Evolutionary conservation across 2,888 invertebrate species (phyloP).

Genomic region (Morpho helenor): DNA sequence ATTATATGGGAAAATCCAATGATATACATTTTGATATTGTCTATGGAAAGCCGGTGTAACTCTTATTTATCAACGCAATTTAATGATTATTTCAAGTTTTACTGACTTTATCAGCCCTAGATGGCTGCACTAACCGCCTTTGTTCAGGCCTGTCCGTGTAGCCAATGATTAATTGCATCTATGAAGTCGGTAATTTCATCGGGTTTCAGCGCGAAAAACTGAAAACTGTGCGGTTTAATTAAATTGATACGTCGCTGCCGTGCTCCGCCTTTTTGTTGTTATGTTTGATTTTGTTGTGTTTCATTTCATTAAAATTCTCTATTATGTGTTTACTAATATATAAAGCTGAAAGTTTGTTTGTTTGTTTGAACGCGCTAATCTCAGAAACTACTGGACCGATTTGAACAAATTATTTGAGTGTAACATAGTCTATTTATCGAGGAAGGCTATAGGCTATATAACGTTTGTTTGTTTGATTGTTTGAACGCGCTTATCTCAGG

Average conservation of each 20-base stretch:
- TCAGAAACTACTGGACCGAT: too few relatives aligned
- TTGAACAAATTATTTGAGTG: too few relatives aligned
- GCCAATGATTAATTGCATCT: conserved; percentile 72
- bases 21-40: too few relatives aligned
- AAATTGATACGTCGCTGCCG: conserved; percentile 36
- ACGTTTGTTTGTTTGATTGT: too few relatives aligned
- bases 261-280: conserved; percentile 34
- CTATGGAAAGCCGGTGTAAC: not conserved
- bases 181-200: conserved; percentile 57
- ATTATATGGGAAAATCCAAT: too few relatives aligned
- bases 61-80: not conserved
- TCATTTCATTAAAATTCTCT: too few relatives aligned
- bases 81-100: not conserved
- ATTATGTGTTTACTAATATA: too few relatives aligned
- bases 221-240: conserved; percentile 36
- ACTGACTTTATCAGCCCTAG: conserved; percentile 32
- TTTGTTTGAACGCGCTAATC: too few relatives aligned
- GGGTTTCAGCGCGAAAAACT: conserved; percentile 53
- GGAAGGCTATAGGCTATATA: too few relatives aligned
- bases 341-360: too few relatives aligned
- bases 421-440: too few relatives aligned
- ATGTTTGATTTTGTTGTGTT: conserved; percentile 26
- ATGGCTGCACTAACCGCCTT: conserved; percentile 37
- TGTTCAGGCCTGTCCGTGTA: conserved; percentile 51
- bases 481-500: too few relatives aligned